Evolutionary conservation across 2,888 invertebrate species (phyloP), one percentile per base, ranked within the genome.

Genomic region (Drosophila hamatofila): DNA sequence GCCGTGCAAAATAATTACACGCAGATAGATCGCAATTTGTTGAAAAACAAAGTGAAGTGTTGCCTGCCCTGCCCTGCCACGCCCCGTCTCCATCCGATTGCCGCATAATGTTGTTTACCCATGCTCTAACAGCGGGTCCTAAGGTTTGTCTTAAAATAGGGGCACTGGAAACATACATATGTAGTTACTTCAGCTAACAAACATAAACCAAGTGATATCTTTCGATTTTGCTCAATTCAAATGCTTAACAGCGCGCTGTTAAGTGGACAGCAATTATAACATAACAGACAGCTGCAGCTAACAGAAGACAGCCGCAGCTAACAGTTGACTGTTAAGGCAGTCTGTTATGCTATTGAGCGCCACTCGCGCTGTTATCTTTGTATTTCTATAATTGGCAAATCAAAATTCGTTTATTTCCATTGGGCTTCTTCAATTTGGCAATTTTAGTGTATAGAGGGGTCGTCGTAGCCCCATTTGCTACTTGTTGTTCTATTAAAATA

Each of bases 1-100:
- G 66, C 62, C 73, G 44, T 68, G 62, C 54, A 52, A 72, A 72
- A 72, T 65, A 81, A 83, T 78, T 75, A 75, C 81, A 83, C 83
- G 54, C 37, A 71, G 61, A 78, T 82, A 71, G 61, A 78, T 80
- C 87, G 69, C 62, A 71, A 69, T 69, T 67, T 64, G 66, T 65
- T 68, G 54, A 72, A 72, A 52, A 78, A 88, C 86, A 83, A 76
- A 57, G 77, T 68, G 57, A 60, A 75, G 54, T 49, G 21, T 46
- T 30, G 21, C 49, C 57, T 11, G 30, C 21, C 18, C n/a, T 4
- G 7, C 16, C 39, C 16, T 25, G 21, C 8, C 18, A 16, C 14
- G 23, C 18, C 57, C 2, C 14, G 16, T n/a, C 52, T 2, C 54
- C 25, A 18, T 52, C 16, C 27, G 18, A 39, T 18, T 30, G 21